These are phyloP conservation scores for Amphipoea oculea DNA, from an alignment of 2,888 invertebrate genomes.

Conservation along the genomic window DNA sequence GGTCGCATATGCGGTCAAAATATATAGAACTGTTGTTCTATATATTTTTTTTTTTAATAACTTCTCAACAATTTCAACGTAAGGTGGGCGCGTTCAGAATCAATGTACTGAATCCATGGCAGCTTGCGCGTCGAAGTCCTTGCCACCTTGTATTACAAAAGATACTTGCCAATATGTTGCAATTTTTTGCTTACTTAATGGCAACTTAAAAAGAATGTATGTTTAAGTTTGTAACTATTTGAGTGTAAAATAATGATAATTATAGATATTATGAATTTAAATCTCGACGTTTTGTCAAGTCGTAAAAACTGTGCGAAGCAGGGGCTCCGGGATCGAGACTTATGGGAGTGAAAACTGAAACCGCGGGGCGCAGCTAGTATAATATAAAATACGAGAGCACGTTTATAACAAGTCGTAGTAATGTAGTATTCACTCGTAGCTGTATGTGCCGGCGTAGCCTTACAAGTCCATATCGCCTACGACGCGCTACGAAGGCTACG, in stretches of 20 bases:
- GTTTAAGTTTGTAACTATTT: background rate
- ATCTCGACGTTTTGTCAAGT: background rate
- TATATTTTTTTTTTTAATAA: no score
- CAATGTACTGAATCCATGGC: no score
- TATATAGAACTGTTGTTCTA: no score
- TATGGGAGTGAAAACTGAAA: no score
- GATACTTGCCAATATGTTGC: background rate
- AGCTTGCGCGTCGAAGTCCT: no score
- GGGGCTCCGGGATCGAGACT: background rate
- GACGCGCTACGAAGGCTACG: slow-evolving; percentile 49
- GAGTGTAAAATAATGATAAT: background rate
- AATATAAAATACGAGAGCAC: background rate
- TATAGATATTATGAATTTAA: background rate
- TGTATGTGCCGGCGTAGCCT: slow-evolving; percentile 16
- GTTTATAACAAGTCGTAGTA: background rate
- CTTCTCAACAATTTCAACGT: no score
- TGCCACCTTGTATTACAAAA: background rate
- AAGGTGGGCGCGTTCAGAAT: no score
- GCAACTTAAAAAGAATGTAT: background rate
- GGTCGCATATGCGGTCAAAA: no score
- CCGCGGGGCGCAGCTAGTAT: background rate
- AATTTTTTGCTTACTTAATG: background rate
- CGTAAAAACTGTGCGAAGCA: background rate
- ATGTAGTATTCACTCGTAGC: background rate
- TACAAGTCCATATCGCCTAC: slow-evolving; percentile 35